Conservation (phyloP, 2,113 vertebrate genomes). For the Daubentonia madagascariensis region DNA sequence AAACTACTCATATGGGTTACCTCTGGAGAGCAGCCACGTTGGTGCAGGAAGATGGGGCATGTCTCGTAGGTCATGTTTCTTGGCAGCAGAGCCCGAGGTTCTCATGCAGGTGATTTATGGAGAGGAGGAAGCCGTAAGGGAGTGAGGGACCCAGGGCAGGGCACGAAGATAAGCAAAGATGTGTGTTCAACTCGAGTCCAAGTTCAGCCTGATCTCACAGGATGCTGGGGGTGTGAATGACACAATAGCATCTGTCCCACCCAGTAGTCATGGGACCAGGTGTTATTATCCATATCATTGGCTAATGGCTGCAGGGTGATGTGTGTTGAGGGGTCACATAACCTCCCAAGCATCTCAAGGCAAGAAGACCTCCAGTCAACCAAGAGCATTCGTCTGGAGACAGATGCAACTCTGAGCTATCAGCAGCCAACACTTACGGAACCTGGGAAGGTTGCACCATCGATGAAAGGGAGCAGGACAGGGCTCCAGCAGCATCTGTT, state of each 20-base stretch:
- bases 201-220: background rate
- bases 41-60: background rate
- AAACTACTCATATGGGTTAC: background rate
- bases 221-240: background rate
- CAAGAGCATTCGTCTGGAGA: background rate
- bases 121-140: background rate
- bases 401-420: background rate
- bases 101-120: background rate
- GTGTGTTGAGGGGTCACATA: background rate
- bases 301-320: background rate
- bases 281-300: background rate
- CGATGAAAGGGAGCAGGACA: fast-evolving
- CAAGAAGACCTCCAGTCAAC: background rate
- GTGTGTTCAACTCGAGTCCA: background rate
- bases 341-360: background rate
- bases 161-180: background rate
- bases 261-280: too few relatives aligned
- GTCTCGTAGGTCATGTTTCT: background rate
- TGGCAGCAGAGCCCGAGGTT: background rate
- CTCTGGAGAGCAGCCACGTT: background rate
- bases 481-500: background rate
- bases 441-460: fast-evolving
- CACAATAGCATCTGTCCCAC: background rate
- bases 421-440: background rate
- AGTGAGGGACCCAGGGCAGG: background rate